These are phyloP conservation scores for Mesorhabditis sp. DNA, from an alignment of 2,888 invertebrate genomes.

Conservation along the genomic window DNA sequence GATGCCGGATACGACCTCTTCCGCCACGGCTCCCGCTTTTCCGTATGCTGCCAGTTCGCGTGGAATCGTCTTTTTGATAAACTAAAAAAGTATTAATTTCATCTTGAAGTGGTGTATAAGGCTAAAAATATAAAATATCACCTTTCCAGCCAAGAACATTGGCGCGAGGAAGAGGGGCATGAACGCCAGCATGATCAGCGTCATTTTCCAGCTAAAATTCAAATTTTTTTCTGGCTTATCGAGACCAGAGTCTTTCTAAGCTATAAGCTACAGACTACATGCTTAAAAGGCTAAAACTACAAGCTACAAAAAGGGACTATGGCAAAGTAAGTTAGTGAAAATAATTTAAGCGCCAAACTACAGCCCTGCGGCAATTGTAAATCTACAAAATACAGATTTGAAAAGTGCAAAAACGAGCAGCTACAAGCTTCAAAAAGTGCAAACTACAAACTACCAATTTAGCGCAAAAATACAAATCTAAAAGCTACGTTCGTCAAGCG, in stretches of 20 bases:
- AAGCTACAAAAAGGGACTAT: not conserved
- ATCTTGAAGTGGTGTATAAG: too few relatives aligned
- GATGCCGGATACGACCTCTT: conserved; percentile 48
- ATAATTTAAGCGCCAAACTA: too few relatives aligned
- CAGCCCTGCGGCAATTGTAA: too few relatives aligned
- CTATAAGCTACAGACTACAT: too few relatives aligned
- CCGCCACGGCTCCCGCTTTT: conserved; percentile 53
- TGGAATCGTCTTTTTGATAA: conserved; percentile 59
- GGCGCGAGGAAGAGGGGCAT: conserved; percentile 54
- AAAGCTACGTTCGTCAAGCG: conserved; percentile 37
- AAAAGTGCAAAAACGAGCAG: too few relatives aligned
- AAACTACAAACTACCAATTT: conserved; percentile 22
- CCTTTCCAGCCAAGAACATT: conserved; percentile 58
- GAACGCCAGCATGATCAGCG: conserved; percentile 52
- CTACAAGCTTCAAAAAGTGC: too few relatives aligned
- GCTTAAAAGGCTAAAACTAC: too few relatives aligned
- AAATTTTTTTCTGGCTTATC: too few relatives aligned
- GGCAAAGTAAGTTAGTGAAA: not conserved
- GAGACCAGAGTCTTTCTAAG: too few relatives aligned
- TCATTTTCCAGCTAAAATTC: conserved; percentile 46
- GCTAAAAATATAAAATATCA: too few relatives aligned
- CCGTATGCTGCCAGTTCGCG: conserved; percentile 57
- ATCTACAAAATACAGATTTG: too few relatives aligned
- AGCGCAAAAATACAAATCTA: conserved; percentile 58
- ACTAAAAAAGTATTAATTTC: too few relatives aligned